Evolutionary conservation across 1,140 invertebrate genomes (phyloP).

Genomic region (Apocrypta bakeri): DNA sequence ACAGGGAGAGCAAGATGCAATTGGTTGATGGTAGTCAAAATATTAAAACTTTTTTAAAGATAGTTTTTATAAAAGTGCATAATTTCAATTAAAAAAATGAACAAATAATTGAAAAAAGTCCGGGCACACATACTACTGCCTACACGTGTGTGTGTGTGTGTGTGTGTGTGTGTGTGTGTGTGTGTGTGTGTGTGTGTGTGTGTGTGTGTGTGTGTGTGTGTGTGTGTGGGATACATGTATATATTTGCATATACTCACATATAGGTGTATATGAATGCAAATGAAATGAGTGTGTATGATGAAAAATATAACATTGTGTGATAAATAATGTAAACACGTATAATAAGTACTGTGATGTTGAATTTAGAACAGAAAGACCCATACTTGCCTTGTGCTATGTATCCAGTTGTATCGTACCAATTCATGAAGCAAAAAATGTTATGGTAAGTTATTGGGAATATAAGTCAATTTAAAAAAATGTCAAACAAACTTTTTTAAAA

Average conservation of each 20-base stretch:
- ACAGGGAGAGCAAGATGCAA: conserved; percentile 59
- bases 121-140: conserved; percentile 51
- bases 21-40: conserved; percentile 34
- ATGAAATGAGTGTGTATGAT: conserved; percentile 51
- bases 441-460: conserved; percentile 47
- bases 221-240: too few relatives aligned
- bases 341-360: conserved; percentile 42
- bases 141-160: too few relatives aligned
- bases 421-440: conserved; percentile 69
- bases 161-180: too few relatives aligned
- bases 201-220: too few relatives aligned
- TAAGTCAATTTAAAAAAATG: conserved; percentile 9
- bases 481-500: neutral
- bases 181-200: too few relatives aligned
- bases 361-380: conserved; percentile 55
- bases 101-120: conserved; percentile 41
- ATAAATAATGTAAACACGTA: conserved; percentile 40
- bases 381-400: conserved; percentile 73
- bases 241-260: too few relatives aligned
- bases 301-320: conserved; percentile 49
- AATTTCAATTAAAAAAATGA: conserved; percentile 26
- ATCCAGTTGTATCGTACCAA: conserved; percentile 71
- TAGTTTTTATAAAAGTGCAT: neutral
- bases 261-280: conserved; percentile 48
- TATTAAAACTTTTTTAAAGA: too few relatives aligned